Conservation (phyloP, 1,140 invertebrate genomes). For the Druon quercuslanigerum region DNA sequence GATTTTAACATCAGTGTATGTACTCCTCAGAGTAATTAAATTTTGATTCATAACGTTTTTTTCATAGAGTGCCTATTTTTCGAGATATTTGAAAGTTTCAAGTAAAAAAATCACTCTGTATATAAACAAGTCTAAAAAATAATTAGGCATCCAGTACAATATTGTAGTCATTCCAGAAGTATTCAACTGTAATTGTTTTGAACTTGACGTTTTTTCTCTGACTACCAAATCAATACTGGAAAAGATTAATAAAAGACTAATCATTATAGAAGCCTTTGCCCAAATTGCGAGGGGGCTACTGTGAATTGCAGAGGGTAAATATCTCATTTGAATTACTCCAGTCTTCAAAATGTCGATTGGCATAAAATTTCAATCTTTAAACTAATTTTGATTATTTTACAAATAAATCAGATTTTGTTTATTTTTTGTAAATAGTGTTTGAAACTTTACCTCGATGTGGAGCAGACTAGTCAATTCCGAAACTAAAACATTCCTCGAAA, state of each 20-base stretch:
- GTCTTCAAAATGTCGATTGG: conserved; percentile 43
- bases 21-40: no score
- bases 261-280: conserved; percentile 49
- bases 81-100: no score
- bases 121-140: conserved; percentile 47
- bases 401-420: neutral
- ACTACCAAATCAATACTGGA: conserved; percentile 49
- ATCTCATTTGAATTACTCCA: conserved; percentile 48
- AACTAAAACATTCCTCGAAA: conserved; percentile 41
- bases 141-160: conserved; percentile 51
- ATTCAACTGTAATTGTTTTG: conserved; percentile 52
- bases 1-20: no score
- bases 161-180: conserved; percentile 40
- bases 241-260: conserved; percentile 51
- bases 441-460: conserved; percentile 46
- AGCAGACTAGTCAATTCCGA: conserved; percentile 44
- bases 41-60: no score
- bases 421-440: neutral
- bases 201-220: conserved; percentile 40
- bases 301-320: conserved; percentile 71
- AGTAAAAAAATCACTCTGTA: no score
- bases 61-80: no score
- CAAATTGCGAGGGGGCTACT: conserved; percentile 70
- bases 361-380: conserved; percentile 53
- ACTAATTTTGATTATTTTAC: conserved; percentile 35